phyloP scores from a whole-genome alignment of 2,797 vertebrate genomes.

The Nasua narica region DNA sequence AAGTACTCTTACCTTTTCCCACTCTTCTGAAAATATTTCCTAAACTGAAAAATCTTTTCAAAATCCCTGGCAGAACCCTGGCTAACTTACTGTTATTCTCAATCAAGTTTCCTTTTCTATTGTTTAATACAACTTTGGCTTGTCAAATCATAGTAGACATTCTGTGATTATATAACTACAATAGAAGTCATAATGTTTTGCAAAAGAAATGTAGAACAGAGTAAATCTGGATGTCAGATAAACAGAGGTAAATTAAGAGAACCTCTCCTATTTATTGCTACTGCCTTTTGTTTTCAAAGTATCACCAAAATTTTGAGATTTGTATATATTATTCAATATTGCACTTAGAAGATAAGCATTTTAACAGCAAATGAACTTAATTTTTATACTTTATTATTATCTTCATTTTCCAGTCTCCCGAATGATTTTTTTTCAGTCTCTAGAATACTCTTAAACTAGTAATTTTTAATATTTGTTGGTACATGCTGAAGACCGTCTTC shows the following conservation, averaged over 20 bases:
- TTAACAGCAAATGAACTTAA: background rate
- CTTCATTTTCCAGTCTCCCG: background rate
- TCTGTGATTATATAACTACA: background rate
- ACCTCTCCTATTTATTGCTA: background rate
- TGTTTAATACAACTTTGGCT: slow-evolving; percentile 20
- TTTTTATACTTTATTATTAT: background rate
- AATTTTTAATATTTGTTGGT: background rate
- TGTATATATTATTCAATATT: background rate
- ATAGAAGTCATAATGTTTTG: background rate
- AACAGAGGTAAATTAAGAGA: background rate
- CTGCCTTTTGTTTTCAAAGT: background rate
- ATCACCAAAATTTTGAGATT: background rate
- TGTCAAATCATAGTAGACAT: background rate
- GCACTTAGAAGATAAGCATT: background rate
- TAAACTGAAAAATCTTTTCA: background rate
- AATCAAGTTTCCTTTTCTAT: slow-evolving; percentile 40
- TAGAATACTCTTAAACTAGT: background rate
- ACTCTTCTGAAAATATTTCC: background rate
- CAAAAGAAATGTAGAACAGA: background rate
- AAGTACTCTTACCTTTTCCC: background rate
- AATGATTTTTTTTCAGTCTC: background rate
- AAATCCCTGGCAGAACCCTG: background rate
- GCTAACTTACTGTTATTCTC: slow-evolving; percentile 35
- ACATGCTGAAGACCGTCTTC: background rate
- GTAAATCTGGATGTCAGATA: background rate